Base-by-base conservation (phyloP, 2,113 vertebrate genomes). In the Hipposideros armiger region DNA sequence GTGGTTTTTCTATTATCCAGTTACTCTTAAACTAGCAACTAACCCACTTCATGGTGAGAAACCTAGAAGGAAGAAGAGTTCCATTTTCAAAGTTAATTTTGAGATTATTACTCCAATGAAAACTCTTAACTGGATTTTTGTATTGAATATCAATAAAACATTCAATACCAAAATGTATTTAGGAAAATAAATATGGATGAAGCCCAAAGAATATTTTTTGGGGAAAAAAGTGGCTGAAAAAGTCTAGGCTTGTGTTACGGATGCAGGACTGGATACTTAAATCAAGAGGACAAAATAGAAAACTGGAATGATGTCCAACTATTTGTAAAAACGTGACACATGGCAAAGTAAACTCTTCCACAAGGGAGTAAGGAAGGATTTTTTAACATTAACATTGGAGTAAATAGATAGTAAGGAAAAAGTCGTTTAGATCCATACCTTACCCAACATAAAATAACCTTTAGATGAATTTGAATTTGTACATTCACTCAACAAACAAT, bases 61-160 rank as follows among this genome's bases (percentile, higher is more conserved):
- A 47, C 47, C 58, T 20, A 69, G 56, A 92, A 54, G 74, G 42
- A 74, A 36, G 22, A 83, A 77, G 22, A n/a, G 11, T n/a, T 52
- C 56, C 87, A 32, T 76, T 84, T 82, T 56, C 56, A 26, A 78
- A 60, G 17, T 82, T 67, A 72, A 52, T 54, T 92, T 90, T 78
- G 76, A 73, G n/a, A 64, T 83, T 74, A 94, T 83, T 80, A 62
- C 40, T 67, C 50, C 64, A 84, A 7, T 36, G 40, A 93, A 72
- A 87, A 72, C 32, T 30, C 76, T 78, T 78, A 87, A 84, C 36
- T 92, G 6, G 32, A 60, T 78, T 93, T 95, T 87, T 80, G 30
- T 70, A 87, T 56, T 76, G 42, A 85, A 86, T 82, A 58, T 72
- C 80, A 87, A 42, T 42, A 87, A 22, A 81, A 52, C 24, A 72